phyloP scores from a whole-genome alignment of 2,888 invertebrate genomes.

The Salticus scenicus region DNA sequence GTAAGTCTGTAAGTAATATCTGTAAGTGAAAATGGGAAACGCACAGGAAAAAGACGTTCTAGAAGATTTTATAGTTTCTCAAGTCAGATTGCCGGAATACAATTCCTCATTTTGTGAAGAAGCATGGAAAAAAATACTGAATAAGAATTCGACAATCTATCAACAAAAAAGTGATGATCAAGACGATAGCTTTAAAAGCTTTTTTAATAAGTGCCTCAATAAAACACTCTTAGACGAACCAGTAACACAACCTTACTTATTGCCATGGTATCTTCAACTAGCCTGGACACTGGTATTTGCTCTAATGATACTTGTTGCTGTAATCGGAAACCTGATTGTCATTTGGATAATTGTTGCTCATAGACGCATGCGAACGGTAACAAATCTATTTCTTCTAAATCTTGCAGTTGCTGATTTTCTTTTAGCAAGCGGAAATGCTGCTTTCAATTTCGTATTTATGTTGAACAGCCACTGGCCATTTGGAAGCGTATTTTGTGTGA shows the following conservation, averaged over 20 bases:
- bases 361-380: conserved; percentile 71
- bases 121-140: conserved; percentile 20
- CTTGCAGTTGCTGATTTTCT: conserved; percentile 71
- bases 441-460: conserved; percentile 72
- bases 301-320: conserved; percentile 85
- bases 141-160: neutral
- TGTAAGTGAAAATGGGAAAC: conserved; percentile 33
- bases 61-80: conserved; percentile 38
- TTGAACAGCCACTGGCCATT: conserved; percentile 72
- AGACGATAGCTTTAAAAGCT: conserved; percentile 1
- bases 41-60: conserved; percentile 42
- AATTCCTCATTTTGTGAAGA: conserved; percentile 39
- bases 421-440: conserved; percentile 71
- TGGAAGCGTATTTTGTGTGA: conserved; percentile 70
- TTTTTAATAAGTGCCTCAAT: conserved; percentile 37
- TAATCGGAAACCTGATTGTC: conserved; percentile 91
- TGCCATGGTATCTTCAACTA: conserved; percentile 87
- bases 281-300: conserved; percentile 86
- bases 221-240: conserved; percentile 28
- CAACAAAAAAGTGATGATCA: neutral
- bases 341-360: conserved; percentile 88
- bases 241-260: conserved; percentile 79
- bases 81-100: neutral
- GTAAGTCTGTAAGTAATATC: neutral
- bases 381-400: conserved; percentile 72